Evolutionary conservation across 2,113 vertebrate species (phyloP), one percentile per base, ranked within the genome.

Genomic region (Furnarius figulus): DNA sequence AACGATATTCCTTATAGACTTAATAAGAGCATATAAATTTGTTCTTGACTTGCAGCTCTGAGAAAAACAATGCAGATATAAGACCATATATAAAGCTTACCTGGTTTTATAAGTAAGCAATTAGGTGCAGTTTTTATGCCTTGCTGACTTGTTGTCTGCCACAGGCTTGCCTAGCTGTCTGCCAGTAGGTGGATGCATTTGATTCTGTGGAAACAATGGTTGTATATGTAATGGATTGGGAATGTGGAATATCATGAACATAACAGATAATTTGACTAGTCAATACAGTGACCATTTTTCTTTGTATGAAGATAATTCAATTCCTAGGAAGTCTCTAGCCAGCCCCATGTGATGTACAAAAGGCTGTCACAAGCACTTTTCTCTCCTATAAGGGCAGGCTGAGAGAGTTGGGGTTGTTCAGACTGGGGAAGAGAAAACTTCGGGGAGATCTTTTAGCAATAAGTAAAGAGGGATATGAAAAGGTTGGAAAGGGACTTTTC

Each of bases 11-110:
- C 28, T 77, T 65, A 91, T 42, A 89, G 91, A 83, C 3, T 53
- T 87, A 75, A 50, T 58, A 93, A 89, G 49, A 85, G 10, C 22
- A 24, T 89, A 89, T 74, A 95, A 49, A 94, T 80, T 94, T 95
- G 23, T 42, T 93, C 33, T 66, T 85, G 49, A 70, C 67, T 91
- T 85, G 31, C 8, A 2, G 22, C 8, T 73, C 52, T 67, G 42
- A 77, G 31, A 55, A 89, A 73, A 91, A 30, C 46, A 67, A 59
- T 62, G 21, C 23, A 82, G 39, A 33, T 82, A 16, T 13, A 76
- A 76, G 31, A 46, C 5, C 0, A 0, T 66, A 53, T n/a, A 33
- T 91, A 79, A 91, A 11, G 13, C 10, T 82, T 76, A 65, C 6
- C 74, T 62, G 53, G n/a, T 10, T 71, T 85, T 85, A 30, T 35